Percentiles rank a stretch among this genome's conserved stretches.
Conservation (phyloP, 2,113 vertebrate genomes). For the Lampris megalopsis region DNA sequence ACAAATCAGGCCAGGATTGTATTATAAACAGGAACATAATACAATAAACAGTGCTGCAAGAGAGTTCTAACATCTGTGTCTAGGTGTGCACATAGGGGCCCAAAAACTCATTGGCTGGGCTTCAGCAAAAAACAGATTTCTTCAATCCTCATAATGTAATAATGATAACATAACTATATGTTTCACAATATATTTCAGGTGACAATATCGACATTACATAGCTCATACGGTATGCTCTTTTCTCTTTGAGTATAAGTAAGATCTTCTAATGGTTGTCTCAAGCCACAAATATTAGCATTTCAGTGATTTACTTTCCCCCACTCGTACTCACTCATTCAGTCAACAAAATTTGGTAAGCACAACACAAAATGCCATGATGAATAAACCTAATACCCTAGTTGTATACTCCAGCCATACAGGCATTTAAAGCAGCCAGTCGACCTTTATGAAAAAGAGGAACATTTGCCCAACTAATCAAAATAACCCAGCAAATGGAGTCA, state of each 20-base stretch:
- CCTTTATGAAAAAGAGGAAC: too few relatives aligned
- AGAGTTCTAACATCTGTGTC: background rate
- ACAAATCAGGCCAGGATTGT: background rate
- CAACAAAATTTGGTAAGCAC: slow-evolving; percentile 21
- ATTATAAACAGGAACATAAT: slow-evolving; percentile 29
- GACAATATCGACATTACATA: too few relatives aligned
- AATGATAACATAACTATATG: too few relatives aligned
- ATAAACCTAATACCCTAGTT: slow-evolving; percentile 3
- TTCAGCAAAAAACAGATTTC: background rate
- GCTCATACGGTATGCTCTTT: background rate
- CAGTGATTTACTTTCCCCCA: background rate
- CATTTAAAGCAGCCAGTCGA: too few relatives aligned
- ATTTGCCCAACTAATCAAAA: too few relatives aligned
- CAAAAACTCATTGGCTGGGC: background rate
- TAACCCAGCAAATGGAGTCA: too few relatives aligned
- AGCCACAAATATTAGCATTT: slow-evolving; percentile 39
- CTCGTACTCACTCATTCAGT: slow-evolving; percentile 9
- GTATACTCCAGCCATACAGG: too few relatives aligned
- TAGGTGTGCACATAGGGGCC: background rate
- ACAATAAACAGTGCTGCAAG: slow-evolving; percentile 14
- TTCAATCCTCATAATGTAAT: too few relatives aligned
- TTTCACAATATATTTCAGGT: too few relatives aligned
- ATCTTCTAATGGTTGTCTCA: background rate
- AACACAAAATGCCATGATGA: slow-evolving; percentile 25
- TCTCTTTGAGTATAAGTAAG: background rate